Evolutionary conservation across 2,888 invertebrate genomes (phyloP), one percentile per base, ranked within the genome.

Genomic region (Octonoba sinensis): DNA sequence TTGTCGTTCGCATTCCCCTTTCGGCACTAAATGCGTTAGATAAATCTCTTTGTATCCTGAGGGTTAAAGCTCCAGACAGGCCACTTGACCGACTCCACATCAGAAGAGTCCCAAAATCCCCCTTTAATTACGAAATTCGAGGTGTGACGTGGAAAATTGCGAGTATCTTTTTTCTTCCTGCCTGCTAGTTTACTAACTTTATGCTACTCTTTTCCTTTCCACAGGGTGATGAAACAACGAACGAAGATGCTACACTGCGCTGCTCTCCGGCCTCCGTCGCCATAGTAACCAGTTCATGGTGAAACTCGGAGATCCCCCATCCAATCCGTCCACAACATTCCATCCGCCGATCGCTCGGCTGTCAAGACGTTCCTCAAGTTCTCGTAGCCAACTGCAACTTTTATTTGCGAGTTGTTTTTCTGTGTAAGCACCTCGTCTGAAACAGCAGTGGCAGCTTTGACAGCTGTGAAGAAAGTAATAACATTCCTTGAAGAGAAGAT

Each of bases 251-350:
- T 62, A 54, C 60, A 44, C 20, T 44, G 49, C 60, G 65, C 64
- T 60, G 69, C 60, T 74, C 81, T 72, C 60, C 56, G 65, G 74
- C 73, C 74, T 65, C 77, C 74, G 81, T 81, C 36, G 20, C 74
- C 73, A 51, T 74, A 64, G 74, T 60, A 81, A 81, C 81, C 46
- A 59, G 70, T 47, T 54, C 57, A 71, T 71, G 56, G 65, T 62
- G 77, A 74, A 44, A 20, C 51, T 57, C 64, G 46, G 44, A 13
- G 47, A 56, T 47, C 16, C 64, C 60, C 27, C 18, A 49, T 51
- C 20, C 60, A 60, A 51, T 70, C 76, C 69, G 76, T 77, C 71
- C 77, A 57, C 18, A 77, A 20, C 77, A 77, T 65, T 77, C 77
- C 77, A 77, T 71, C 71, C 66, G 46, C 66, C 44, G 74, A 66